Conservation (phyloP, 2,888 invertebrate species). For the Caradrina clavipalpis region DNA sequence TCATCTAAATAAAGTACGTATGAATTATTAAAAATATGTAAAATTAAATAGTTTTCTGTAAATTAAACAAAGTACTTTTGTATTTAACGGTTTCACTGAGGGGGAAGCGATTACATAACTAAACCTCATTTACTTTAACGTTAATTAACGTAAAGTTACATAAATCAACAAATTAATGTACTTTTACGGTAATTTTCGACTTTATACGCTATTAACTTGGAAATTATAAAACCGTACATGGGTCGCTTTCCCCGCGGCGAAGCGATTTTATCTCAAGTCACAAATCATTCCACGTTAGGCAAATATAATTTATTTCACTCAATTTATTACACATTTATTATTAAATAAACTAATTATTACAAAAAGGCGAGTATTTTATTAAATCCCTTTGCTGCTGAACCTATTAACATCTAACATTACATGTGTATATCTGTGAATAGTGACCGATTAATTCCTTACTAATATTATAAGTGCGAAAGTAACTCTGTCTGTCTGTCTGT, state of each 20-base stretch:
- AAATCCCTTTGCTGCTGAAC: background rate
- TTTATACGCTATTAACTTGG: slow-evolving; percentile 38
- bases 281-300: slow-evolving; percentile 79
- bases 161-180: slow-evolving; percentile 25
- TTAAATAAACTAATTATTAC: slow-evolving; percentile 75
- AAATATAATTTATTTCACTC: slow-evolving; percentile 81
- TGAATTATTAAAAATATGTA: slow-evolving; percentile 47
- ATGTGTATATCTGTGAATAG: too few species aligned
- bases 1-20: slow-evolving; percentile 35
- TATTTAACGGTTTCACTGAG: slow-evolving; percentile 30
- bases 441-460: too few species aligned
- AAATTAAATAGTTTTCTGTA: slow-evolving; percentile 54
- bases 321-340: slow-evolving; percentile 85
- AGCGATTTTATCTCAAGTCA: slow-evolving; percentile 65
- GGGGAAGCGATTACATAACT: slow-evolving; percentile 28
- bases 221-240: slow-evolving; percentile 30
- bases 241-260: slow-evolving; percentile 65
- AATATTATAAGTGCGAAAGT: too few species aligned
- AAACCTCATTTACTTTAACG: slow-evolving; percentile 11
- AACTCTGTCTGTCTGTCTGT: too few species aligned
- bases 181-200: slow-evolving; percentile 26
- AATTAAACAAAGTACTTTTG: slow-evolving; percentile 41
- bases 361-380: slow-evolving; percentile 57
- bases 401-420: too few species aligned
- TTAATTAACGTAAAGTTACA: slow-evolving; percentile 23